A percentile compares a stretch with the other conserved stretches of the same genome.
Conservation (phyloP, 2,797 vertebrate genomes). For the Phylloscopus collybita region DNA sequence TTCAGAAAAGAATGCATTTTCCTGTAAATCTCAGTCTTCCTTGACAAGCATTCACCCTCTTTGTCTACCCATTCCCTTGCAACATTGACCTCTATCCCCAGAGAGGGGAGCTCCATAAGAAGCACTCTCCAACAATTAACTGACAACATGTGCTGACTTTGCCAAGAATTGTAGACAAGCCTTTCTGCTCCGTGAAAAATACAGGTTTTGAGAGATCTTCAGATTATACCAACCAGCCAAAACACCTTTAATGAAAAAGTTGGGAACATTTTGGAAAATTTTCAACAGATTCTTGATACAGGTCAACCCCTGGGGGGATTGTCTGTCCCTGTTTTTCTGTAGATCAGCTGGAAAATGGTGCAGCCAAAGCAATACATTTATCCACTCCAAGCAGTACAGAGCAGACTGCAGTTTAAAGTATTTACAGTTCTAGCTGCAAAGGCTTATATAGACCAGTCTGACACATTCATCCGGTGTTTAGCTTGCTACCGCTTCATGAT, state of each 20-base stretch:
- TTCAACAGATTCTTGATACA: neutral
- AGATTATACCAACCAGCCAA: neutral
- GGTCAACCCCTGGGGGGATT: neutral
- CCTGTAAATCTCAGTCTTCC: neutral
- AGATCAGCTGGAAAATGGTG: neutral
- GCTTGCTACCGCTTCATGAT: neutral
- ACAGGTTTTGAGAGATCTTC: neutral
- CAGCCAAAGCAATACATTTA: neutral
- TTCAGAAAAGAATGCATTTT: neutral
- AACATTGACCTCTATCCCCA: neutral
- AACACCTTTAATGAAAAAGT: neutral
- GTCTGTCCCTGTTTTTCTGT: neutral
- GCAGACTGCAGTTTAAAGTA: neutral
- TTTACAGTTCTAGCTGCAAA: neutral
- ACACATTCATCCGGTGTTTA: neutral
- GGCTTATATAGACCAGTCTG: neutral
- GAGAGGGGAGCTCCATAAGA: neutral
- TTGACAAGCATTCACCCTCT: neutral
- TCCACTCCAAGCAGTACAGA: neutral
- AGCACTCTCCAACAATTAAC: neutral
- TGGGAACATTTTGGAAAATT: neutral
- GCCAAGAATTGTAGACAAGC: neutral
- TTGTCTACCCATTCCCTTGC: neutral
- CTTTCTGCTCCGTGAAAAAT: neutral
- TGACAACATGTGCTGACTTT: neutral